Percentiles rank a stretch among this genome's conserved stretches.
Conservation (phyloP, 2,113 vertebrate species). For the Protobothrops flavoviridis region DNA sequence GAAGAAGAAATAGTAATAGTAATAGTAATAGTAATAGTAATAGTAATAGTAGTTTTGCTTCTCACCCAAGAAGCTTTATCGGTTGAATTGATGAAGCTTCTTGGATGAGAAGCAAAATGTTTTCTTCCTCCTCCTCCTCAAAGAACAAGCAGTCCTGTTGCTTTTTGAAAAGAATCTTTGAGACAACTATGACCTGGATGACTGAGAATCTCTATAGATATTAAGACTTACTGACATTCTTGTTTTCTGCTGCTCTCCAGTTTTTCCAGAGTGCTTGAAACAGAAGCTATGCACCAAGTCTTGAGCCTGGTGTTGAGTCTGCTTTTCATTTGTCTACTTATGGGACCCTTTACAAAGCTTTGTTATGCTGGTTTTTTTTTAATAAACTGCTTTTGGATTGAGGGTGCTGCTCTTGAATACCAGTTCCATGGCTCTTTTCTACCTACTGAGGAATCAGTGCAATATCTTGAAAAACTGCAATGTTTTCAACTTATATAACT, state of each 20-base stretch:
- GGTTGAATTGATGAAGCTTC: no score
- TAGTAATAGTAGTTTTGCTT: neutral
- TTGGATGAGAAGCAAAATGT: no score
- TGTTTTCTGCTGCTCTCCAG: neutral
- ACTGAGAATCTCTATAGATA: neutral
- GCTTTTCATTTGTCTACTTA: neutral
- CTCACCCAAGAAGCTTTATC: neutral
- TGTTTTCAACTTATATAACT: neutral
- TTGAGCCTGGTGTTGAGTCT: no score
- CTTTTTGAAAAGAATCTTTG: neutral
- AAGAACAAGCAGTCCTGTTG: neutral
- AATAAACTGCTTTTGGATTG: neutral
- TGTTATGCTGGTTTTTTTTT: neutral
- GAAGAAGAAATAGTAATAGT: no score
- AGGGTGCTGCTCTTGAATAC: neutral
- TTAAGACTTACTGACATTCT: neutral
- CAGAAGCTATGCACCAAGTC: neutral
- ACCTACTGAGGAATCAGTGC: neutral
- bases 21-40: no score
- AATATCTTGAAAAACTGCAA: neutral
- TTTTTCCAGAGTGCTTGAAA: neutral
- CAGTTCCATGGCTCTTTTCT: neutral
- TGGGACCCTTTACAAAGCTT: accelerated
- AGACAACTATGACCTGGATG: neutral
- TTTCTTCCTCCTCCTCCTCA: no score